phyloP scores from a whole-genome alignment of 2,113 vertebrate genomes.

The Corythornis cristatus region DNA sequence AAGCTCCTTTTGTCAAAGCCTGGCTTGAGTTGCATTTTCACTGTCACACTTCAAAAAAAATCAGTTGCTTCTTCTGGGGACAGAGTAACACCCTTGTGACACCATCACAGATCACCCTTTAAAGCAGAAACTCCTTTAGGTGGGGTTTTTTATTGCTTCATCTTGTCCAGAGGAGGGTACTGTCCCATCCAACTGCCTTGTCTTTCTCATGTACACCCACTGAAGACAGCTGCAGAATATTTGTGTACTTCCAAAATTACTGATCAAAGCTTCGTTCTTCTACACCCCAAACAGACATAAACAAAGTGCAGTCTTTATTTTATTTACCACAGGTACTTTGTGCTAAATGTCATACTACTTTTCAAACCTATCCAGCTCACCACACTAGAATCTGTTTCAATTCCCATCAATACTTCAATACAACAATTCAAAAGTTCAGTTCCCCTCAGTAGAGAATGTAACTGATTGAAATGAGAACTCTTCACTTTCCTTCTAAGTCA shows the following conservation, averaged over 20 bases:
- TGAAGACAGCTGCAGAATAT: background rate
- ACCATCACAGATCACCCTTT: background rate
- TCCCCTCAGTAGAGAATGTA: background rate
- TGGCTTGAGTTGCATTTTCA: rapidly evolving
- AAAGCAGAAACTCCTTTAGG: background rate
- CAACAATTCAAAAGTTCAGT: background rate
- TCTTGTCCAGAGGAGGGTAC: background rate
- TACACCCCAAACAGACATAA: background rate
- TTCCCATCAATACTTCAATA: background rate
- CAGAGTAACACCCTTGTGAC: background rate
- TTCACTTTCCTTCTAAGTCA: background rate
- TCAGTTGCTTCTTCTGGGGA: background rate
- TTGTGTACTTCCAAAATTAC: background rate
- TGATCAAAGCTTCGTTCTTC: slow-evolving; percentile 3
- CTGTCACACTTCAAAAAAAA: background rate
- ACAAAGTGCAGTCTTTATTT: background rate
- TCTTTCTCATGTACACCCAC: background rate
- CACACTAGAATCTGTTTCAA: slow-evolving; percentile 16
- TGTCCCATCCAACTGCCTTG: background rate
- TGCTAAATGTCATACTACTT: background rate
- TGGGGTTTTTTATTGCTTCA: background rate
- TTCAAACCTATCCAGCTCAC: background rate
- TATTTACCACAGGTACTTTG: background rate
- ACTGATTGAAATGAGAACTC: background rate
- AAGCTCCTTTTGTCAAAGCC: background rate